Evolutionary conservation across 2,888 invertebrate genomes (phyloP), one percentile per base, ranked within the genome.

Genomic region (Paralinhomoeus sp.): DNA sequence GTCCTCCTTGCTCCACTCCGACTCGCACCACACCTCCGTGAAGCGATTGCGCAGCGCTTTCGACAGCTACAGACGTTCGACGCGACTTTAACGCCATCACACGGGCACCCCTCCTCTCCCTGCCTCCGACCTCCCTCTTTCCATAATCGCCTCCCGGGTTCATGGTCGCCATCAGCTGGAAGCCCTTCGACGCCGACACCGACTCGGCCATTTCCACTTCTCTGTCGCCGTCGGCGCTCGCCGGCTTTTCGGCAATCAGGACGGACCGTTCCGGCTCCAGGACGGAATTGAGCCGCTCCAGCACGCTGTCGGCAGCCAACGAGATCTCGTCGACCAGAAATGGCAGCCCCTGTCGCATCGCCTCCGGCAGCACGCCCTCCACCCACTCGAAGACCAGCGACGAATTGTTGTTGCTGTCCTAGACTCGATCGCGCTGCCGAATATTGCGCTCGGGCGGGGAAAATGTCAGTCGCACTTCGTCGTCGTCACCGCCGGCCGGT

Each of bases 101-200:
- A 36, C 18, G 27, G 12, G 5, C 5, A 27, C 12, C 12, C 12
- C 27, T 27, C n/a, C 12, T 27, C 27, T 9, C 5, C 27, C 27
- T 27, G 27, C 27, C 27, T 27, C 5, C 27, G 27, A 27, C 72
- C 65, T 99, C 97, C 62, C 97, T 97, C 63, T 99, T 99, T 2
- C 97, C 97, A 62, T 82, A 97, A 70, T 99, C 97, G 1, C 93
- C 93, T 15, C 93, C 91, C 9, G 97, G 97, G 69, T 99, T 99
- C 97, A 99, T 99, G 0, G 97, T 99, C 2, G 84, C 87, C 46
- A 93, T 73, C 57, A 97, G 81, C 54, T 80, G 76, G 62, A 97
- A 99, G 13, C 74, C 72, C 7, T 73, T 62, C 45, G 71, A 56
- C 0, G 80, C 78, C 1, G 24, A 39, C n/a, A 58, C 49, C 20